Percentiles rank a stretch among this genome's conserved stretches.
These are phyloP conservation scores for Limenitis camilla DNA, from an alignment of 2,888 invertebrate species.

Conservation along the genomic window DNA sequence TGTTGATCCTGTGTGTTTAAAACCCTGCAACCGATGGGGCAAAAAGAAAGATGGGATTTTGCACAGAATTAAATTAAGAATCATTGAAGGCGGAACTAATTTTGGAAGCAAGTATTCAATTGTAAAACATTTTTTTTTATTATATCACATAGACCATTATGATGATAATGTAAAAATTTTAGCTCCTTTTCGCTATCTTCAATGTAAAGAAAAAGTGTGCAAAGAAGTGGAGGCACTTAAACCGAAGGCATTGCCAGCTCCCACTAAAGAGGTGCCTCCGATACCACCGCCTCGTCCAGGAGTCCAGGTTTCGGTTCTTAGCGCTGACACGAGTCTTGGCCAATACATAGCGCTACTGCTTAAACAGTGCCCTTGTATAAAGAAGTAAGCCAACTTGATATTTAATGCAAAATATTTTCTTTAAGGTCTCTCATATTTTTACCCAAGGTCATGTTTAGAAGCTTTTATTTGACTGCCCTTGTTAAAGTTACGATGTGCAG, in stretches of 20 bases:
- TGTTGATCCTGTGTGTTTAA: constrained; percentile 41
- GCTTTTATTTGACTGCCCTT: too few species aligned
- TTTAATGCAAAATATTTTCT: too few species aligned
- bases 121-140: not conserved
- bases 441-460: too few species aligned
- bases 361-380: constrained; percentile 70
- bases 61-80: constrained; percentile 53
- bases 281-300: constrained; percentile 46
- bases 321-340: constrained; percentile 68
- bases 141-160: not conserved
- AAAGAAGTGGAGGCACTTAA: constrained; percentile 26
- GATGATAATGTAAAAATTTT: not conserved
- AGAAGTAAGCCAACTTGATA: constrained; percentile 55
- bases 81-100: constrained; percentile 61
- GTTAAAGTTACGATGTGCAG: too few species aligned
- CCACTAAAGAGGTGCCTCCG: constrained; percentile 32
- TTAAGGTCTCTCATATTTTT: too few species aligned
- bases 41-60: constrained; percentile 48
- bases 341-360: constrained; percentile 65
- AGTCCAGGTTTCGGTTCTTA: constrained; percentile 65
- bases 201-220: constrained; percentile 34
- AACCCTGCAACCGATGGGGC: constrained; percentile 40
- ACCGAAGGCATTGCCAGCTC: constrained; percentile 41
- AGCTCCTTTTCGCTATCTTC: constrained; percentile 58
- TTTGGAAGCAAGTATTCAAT: constrained; percentile 54